A percentile compares a stretch with the other conserved stretches of the same genome.
These are phyloP conservation scores for Brachionichthys hirsutus DNA, from an alignment of 2,113 vertebrate genomes.

Conservation along the genomic window DNA sequence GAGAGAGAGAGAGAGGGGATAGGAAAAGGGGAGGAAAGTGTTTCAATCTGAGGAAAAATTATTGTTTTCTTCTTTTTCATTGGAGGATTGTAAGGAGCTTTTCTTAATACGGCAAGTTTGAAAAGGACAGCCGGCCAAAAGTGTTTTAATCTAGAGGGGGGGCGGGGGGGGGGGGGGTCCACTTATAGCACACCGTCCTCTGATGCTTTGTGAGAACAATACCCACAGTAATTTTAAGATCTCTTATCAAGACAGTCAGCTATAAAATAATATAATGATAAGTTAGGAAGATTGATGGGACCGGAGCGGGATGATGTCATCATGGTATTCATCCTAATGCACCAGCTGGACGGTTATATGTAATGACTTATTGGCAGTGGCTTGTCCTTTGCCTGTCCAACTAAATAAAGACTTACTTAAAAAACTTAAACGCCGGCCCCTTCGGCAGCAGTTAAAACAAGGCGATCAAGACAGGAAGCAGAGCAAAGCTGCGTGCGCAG, in stretches of 20 bases:
- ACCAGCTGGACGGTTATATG: constrained; percentile 66
- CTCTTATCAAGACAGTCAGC: constrained; percentile 20
- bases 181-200: not conserved
- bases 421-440: no score
- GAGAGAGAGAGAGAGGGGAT: constrained; percentile 5
- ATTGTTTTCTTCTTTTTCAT: constrained; percentile 17
- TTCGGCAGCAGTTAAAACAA: no score
- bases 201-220: constrained; percentile 13
- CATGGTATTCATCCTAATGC: constrained; percentile 62
- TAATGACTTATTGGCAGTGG: constrained; percentile 67
- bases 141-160: constrained; percentile 27
- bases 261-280: constrained; percentile 48
- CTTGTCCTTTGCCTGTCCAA: constrained; percentile 25
- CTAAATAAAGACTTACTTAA: constrained; percentile 55
- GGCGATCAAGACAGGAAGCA: no score
- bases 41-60: constrained; percentile 51
- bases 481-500: no score
- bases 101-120: constrained; percentile 38
- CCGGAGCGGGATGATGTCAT: constrained; percentile 65
- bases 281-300: constrained; percentile 34
- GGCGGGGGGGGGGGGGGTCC: no score
- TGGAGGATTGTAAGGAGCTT: constrained; percentile 46
- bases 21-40: constrained; percentile 25
- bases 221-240: not conserved
- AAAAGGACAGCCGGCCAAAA: constrained; percentile 39